Evolutionary conservation across 1,140 invertebrate species (phyloP), one percentile per base, ranked within the genome.

Genomic region (Diachasmimorpha longicaudata): DNA sequence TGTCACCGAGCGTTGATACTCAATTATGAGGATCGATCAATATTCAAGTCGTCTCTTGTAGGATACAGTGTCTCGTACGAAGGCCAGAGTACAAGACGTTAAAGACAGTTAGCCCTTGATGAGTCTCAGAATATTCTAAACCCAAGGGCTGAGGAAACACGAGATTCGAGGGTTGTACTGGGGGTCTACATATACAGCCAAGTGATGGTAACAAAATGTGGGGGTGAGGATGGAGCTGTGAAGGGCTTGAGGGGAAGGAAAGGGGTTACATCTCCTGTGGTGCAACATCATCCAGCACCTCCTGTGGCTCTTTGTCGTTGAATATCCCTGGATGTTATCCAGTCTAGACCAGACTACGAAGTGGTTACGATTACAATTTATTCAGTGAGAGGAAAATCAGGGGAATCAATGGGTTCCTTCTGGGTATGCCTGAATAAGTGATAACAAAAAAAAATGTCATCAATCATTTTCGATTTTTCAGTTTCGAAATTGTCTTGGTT

Each of bases 271-370:
- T 77, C 75, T 78, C 82, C 83, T 69, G 83, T 79, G 21, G 83
- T 46, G 81, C 77, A 76, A 79, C 82, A 79, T 82, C 81, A 77
- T 70, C 68, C 39, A 58, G 36, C 82, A 81, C 81, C 79, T 76
- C 79, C 81, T 63, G 81, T 72, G 78, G 81, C 72, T 80, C 83
- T 81, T 84, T 84, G 81, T 84, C 81, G 82, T 82, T 82, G 82
- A 81, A 71, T 37, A 70, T 42, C 39, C 48, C 36, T 42, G 23
- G 37, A 21, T 68, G 52, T 75, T 36, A 72, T 69, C 16, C 44
- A 70, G n/a, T 66, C 67, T 72, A 16, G 36, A 58, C 44, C 63
- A 75, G 66, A 63, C 66, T 68, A 39, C 58, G 52, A 58, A 74
- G 72, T 63, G 72, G 55, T 74, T 72, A 71, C n/a, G 11, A 21